Conservation (phyloP, 1,140 invertebrate species). For the Medauroidea extradentata region DNA sequence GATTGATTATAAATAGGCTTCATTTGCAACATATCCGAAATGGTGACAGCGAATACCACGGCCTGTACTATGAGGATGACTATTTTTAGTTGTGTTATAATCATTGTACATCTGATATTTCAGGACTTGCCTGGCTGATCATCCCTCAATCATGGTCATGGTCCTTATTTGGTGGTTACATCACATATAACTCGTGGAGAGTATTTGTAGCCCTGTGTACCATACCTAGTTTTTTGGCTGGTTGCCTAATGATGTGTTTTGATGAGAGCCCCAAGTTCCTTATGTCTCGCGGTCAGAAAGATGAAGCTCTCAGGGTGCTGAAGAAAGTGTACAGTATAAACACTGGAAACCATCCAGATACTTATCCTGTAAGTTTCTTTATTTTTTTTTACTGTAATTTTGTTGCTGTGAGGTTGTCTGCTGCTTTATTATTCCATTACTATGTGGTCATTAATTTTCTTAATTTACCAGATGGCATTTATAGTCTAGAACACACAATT, state of each 20-base stretch:
- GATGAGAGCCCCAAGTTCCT: constrained; percentile 72
- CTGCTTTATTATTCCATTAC: no score
- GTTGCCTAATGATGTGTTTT: constrained; percentile 46
- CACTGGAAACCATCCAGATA: constrained; percentile 52
- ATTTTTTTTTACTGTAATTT: no score
- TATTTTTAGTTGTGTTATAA: no score
- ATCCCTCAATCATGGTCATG: constrained; percentile 42
- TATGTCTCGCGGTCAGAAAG: constrained; percentile 64
- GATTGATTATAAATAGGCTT: no score
- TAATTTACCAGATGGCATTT: no score
- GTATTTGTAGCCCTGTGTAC: constrained; percentile 59
- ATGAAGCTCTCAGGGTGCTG: constrained; percentile 60
- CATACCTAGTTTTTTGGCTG: constrained; percentile 55
- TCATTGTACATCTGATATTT: background rate
- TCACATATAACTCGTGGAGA: constrained; percentile 58
- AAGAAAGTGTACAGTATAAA: constrained; percentile 55
- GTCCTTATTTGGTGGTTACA: constrained; percentile 39
- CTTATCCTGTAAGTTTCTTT: constrained; percentile 53
- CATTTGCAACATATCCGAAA: no score
- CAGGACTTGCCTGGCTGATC: constrained; percentile 50
- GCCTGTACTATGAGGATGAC: no score
- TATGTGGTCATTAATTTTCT: no score
- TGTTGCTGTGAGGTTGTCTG: no score
- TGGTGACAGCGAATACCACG: no score
- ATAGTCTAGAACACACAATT: no score